A percentile compares a stretch with the other conserved stretches of the same genome.
Conservation (phyloP, 2,113 vertebrate species). For the Trochalopteron elliotii region DNA sequence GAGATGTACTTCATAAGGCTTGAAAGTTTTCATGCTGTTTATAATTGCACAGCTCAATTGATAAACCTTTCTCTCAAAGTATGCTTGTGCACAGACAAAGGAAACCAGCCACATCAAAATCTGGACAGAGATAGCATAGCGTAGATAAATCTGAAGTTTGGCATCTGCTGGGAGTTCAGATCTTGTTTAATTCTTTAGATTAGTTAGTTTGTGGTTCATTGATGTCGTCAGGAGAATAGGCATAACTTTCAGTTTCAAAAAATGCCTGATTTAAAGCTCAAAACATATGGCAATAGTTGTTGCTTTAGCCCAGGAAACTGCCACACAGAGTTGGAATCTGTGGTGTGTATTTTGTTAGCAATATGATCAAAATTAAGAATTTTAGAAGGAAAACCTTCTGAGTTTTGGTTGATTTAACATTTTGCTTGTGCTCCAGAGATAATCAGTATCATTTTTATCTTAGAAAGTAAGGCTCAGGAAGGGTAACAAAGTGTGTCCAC, state of each 20-base stretch:
- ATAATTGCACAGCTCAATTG: fast-evolving
- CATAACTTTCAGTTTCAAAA: not conserved
- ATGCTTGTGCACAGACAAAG: not conserved
- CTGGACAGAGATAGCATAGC: not conserved
- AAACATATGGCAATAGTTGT: not conserved
- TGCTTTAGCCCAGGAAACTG: not conserved
- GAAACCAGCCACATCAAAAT: not conserved
- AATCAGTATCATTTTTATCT: not conserved
- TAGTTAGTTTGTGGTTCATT: not conserved
- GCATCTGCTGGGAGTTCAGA: not conserved
- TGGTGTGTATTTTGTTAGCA: not conserved
- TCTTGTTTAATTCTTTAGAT: not conserved
- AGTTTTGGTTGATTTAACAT: not conserved
- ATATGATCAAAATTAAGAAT: not conserved
- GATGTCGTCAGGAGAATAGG: not conserved
- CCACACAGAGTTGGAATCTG: not conserved
- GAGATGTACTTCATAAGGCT: not conserved
- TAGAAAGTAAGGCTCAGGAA: not conserved
- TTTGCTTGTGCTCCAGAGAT: not conserved
- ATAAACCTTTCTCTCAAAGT: not conserved
- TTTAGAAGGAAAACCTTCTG: not conserved
- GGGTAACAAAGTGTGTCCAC: not conserved
- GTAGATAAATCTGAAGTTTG: not conserved
- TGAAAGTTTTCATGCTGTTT: not conserved
- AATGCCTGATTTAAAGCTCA: not conserved